These are phyloP conservation scores for Mesoligia furuncula DNA, from an alignment of 2,888 invertebrate species.

Conservation along the genomic window DNA sequence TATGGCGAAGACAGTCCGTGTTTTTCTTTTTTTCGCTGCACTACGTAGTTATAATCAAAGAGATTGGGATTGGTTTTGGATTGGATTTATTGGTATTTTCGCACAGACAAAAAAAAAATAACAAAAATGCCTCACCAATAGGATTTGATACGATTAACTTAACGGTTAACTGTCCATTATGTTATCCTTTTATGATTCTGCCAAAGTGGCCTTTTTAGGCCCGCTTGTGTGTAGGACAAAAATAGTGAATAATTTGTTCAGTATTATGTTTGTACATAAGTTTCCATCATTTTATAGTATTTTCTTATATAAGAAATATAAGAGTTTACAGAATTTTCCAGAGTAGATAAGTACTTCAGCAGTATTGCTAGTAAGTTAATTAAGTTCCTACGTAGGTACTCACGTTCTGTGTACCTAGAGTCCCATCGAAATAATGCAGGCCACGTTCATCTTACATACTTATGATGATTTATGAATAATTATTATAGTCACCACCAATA, in stretches of 20 bases:
- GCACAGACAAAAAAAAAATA: too few species aligned
- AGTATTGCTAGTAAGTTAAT: not conserved
- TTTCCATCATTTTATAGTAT: not conserved
- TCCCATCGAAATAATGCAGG: conserved; percentile 5
- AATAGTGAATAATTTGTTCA: conserved; percentile 5
- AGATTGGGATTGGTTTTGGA: too few species aligned
- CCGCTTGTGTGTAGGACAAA: conserved; percentile 3
- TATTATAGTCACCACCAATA: conserved; percentile 24
- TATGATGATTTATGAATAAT: conserved; percentile 28
- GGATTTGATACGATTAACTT: too few species aligned
- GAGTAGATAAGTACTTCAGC: too few species aligned
- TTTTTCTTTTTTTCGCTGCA: too few species aligned
- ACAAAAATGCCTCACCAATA: too few species aligned
- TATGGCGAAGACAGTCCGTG: too few species aligned
- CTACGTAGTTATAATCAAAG: too few species aligned
- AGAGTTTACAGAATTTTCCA: not conserved
- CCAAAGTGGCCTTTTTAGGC: too few species aligned
- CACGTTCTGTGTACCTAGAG: not conserved
- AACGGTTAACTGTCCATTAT: too few species aligned
- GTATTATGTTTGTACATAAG: not conserved
- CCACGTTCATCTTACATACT: not conserved
- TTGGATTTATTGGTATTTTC: too few species aligned
- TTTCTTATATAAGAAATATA: conserved; percentile 1
- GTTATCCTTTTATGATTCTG: too few species aligned
- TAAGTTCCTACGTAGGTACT: not conserved